phyloP scores from a whole-genome alignment of 2,888 invertebrate genomes.

The Ochlodes sylvanus region DNA sequence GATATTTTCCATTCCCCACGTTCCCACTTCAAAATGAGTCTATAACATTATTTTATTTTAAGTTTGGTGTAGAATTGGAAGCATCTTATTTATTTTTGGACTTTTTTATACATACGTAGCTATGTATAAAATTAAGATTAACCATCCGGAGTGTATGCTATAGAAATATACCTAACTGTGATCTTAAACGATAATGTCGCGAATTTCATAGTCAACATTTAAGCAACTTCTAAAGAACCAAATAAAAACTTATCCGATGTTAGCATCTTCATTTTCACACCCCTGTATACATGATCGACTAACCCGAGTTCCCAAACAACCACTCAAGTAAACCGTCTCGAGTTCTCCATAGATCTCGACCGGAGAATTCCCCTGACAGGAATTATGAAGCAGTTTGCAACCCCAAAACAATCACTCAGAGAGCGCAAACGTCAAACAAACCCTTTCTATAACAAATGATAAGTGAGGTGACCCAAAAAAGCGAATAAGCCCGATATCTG shows the following conservation, averaged over 20 bases:
- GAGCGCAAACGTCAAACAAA: conserved; percentile 23
- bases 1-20: no score
- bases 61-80: no score
- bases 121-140: no score
- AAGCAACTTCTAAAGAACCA: background rate
- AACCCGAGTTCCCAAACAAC: conserved; percentile 2
- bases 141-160: no score
- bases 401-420: conserved; percentile 31
- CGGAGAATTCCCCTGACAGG: conserved; percentile 21
- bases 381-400: conserved; percentile 31
- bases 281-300: background rate
- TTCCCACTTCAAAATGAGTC: no score
- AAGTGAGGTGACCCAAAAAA: conserved; percentile 33
- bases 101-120: no score
- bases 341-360: conserved; percentile 17
- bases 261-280: background rate
- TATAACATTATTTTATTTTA: no score
- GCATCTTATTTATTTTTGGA: no score
- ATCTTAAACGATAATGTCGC: no score
- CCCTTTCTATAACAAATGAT: conserved; percentile 38
- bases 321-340: conserved; percentile 2
- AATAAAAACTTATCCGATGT: background rate
- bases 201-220: no score
- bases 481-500: conserved; percentile 18
- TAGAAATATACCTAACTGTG: no score